Base-by-base conservation (phyloP, 1,140 invertebrate species). In the Halesus radiatus region DNA sequence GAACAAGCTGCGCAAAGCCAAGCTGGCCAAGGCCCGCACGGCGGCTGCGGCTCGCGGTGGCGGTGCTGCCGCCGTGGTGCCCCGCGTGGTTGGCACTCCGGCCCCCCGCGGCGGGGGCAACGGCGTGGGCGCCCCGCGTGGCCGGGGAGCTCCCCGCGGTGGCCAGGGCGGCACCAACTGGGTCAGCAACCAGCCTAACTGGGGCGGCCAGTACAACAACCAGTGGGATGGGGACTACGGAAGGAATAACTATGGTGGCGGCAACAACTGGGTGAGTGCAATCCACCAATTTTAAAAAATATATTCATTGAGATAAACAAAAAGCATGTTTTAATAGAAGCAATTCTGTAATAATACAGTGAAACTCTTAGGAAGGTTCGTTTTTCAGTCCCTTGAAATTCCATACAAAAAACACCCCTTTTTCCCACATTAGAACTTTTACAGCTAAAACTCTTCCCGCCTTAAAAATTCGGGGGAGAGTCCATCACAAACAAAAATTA, bases 211-310 rank as follows among this genome's bases (percentile, higher is more conserved):
- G 58, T 23, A 15, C 45, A 56, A 66, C 72, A 56, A 79, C 74
- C 70, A 80, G 45, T 64, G 74, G 32, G 56, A 68, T 6, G 80
- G 82, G 4, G 60, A 76, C 50, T 58, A 60, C 16, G 29, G 73
- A 5, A 68, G 79, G 22, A 78, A 45, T 13, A 45, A 74, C 45
- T 56, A 10, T 22, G 60, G 80, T 8, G 37, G 37, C 37, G 37
- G 37, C 10, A 56, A 58, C 70, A 78, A n/a, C 22, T 72, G 68
- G 68, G 68, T 53, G 20, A 72, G 45, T 15, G 4, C 3, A 6
- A 22, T 20, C n/a, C n/a, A n/a, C n/a, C n/a, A n/a, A n/a, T n/a
- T n/a, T n/a, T n/a, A n/a, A n/a, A n/a, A n/a, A n/a, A n/a, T n/a
- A n/a, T n/a, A n/a, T n/a, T n/a, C n/a, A n/a, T n/a, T n/a, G n/a